These are phyloP conservation scores for Apis dorsata DNA, from an alignment of 1,140 invertebrate genomes.

Conservation along the genomic window DNA sequence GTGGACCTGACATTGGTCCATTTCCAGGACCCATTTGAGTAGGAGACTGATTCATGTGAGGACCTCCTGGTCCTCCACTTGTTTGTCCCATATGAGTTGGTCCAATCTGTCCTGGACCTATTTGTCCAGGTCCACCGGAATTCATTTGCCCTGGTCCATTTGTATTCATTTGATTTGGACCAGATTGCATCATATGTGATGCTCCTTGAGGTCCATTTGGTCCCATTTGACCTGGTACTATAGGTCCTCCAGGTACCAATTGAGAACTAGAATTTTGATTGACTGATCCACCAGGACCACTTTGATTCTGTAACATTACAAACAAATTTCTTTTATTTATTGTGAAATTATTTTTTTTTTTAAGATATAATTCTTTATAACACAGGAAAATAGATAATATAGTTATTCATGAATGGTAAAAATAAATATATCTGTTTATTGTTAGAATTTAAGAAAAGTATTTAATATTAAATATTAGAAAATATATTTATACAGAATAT, in stretches of 20 bases:
- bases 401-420: too few relatives aligned
- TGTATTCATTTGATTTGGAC: conserved; percentile 67
- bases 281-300: conserved; percentile 60
- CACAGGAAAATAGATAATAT: too few relatives aligned
- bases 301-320: conserved; percentile 65
- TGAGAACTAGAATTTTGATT: conserved; percentile 57
- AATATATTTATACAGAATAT: not conserved
- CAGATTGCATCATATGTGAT: conserved; percentile 69
- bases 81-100: conserved; percentile 61
- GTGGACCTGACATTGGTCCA: conserved; percentile 48
- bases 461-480: not conserved
- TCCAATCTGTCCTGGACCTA: conserved; percentile 65
- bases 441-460: not conserved
- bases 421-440: too few relatives aligned
- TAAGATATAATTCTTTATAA: too few relatives aligned
- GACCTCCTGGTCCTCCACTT: conserved; percentile 56
- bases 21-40: conserved; percentile 64
- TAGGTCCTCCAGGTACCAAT: conserved; percentile 62
- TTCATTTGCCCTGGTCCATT: conserved; percentile 64
- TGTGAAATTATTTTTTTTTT: not conserved
- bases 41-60: conserved; percentile 63
- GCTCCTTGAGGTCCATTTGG: conserved; percentile 70
- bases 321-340: not conserved
- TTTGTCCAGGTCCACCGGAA: conserved; percentile 63
- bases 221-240: conserved; percentile 70